phyloP scores from a whole-genome alignment of 1,140 invertebrate species.

The Dryas iulia region DNA sequence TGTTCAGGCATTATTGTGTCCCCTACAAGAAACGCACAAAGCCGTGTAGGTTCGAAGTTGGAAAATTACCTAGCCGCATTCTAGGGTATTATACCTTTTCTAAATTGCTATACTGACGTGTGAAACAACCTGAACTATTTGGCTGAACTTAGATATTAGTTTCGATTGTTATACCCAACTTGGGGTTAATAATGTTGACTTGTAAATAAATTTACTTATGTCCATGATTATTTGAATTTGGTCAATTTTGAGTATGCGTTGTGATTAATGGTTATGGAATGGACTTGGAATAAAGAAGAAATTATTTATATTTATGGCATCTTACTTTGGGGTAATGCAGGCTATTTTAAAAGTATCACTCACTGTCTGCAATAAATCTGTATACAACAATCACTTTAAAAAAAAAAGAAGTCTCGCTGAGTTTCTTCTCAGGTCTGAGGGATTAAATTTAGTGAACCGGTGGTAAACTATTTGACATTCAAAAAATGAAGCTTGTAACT shows the following conservation, averaged over 20 bases:
- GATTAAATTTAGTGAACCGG: no score
- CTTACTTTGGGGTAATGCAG: no score
- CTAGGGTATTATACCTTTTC: slow-evolving; percentile 36
- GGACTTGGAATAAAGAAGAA: no score
- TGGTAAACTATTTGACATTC: no score
- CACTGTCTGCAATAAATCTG: no score
- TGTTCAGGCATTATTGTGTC: slow-evolving; percentile 41
- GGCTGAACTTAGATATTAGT: slow-evolving; percentile 12
- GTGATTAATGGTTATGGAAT: no score
- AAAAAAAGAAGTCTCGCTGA: no score
- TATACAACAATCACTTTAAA: no score
- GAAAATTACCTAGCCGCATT: slow-evolving; percentile 34
- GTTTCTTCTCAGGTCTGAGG: no score
- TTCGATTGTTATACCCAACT: slow-evolving; percentile 24
- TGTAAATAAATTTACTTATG: not conserved
- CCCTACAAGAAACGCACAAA: slow-evolving; percentile 35
- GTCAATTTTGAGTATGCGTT: not conserved
- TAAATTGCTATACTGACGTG: slow-evolving; percentile 26
- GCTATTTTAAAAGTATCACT: no score
- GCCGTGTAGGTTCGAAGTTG: slow-evolving; percentile 37
- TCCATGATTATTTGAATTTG: not conserved
- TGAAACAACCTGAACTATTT: slow-evolving; percentile 23
- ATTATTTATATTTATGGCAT: no score
- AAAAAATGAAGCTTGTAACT: no score
- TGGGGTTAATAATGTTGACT: not conserved